A percentile compares a stretch with the other conserved stretches of the same genome.
Evolutionary conservation across 2,113 vertebrate species (phyloP).

Genomic region (Mungos mungo): DNA sequence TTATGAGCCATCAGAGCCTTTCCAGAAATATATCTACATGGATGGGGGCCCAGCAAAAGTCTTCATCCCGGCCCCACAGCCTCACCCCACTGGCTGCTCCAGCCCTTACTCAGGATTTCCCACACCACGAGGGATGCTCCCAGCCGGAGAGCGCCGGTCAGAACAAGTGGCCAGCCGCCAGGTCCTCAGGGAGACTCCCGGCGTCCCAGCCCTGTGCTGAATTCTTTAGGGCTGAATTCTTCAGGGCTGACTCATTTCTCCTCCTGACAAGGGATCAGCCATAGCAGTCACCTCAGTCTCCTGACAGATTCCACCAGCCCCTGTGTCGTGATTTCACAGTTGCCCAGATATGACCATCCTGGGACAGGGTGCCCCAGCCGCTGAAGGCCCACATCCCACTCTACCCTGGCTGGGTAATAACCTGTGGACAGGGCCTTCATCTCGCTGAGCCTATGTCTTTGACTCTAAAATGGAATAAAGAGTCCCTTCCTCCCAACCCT

Average conservation of each 20-base stretch:
- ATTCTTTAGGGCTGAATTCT: neutral
- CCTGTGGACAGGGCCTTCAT: fast-evolving
- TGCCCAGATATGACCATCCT: neutral
- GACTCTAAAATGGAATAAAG: neutral
- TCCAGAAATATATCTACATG: slow-evolving; percentile 4
- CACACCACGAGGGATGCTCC: neutral
- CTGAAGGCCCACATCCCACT: neutral
- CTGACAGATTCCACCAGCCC: neutral
- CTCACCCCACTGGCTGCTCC: neutral
- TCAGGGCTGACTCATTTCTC: neutral
- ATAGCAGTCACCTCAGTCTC: neutral
- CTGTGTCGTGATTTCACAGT: neutral
- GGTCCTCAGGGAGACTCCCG: neutral
- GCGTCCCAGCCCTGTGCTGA: neutral
- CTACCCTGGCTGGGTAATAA: neutral
- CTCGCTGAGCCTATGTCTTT: neutral
- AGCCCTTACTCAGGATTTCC: neutral
- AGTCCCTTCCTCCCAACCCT: neutral
- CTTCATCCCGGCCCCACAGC: neutral
- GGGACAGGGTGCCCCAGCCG: neutral
- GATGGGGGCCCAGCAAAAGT: neutral
- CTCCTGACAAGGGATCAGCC: neutral
- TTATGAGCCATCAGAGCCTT: slow-evolving; percentile 41
- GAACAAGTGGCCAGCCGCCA: neutral
- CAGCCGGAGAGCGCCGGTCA: neutral